Base-by-base conservation (phyloP, 2,113 vertebrate species). In the Coptodon rendalli region DNA sequence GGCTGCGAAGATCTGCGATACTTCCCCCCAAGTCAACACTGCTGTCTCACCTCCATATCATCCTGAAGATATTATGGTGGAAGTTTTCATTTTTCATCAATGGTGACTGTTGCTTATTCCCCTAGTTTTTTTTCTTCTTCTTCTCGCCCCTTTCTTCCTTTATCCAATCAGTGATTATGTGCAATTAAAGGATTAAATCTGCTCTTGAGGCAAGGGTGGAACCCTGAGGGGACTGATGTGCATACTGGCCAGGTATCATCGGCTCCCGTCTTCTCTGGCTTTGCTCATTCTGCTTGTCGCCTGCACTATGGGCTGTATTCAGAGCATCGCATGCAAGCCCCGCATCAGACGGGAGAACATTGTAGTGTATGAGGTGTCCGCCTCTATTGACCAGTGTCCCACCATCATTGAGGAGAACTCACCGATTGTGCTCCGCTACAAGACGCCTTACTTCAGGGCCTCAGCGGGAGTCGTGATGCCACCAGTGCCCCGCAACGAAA, bases 401-500 rank as follows among this genome's bases (percentile, higher is more conserved):
- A 99, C 98, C 84, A 96, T 97, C 92, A 98, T 99, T 76, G 98
- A 99, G 92, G 98, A 99, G 96, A 99, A 97, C 96, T 99, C 98
- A 84, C 98, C 98, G 34, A 99, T 99, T 94, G 98, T 99, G 92
- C 97, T 99, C 94, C 98, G 98, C 78, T 99, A 99, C 97, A 98
- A 98, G 94, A 99, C 98, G 80, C 98, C 98, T 78, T 99, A 99
- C 95, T 99, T 99, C 97, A 98, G 98, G 95, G 98, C 98, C 89
- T 98, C 98, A 17, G 98, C 98, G 31, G 97, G 98, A 52, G 97
- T 99, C 89, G 97, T 98, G 92, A 98, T 99, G 98, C 98, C 98
- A 48, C 98, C 98, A 81, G 97, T 99, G 92, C 97, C 98, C 92
- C 97, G 98, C 82, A 97, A 98, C 38, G 98, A 99, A 95, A 98